phyloP scores from a whole-genome alignment of 2,113 vertebrate genomes.

The Chaetodon trifascialis region DNA sequence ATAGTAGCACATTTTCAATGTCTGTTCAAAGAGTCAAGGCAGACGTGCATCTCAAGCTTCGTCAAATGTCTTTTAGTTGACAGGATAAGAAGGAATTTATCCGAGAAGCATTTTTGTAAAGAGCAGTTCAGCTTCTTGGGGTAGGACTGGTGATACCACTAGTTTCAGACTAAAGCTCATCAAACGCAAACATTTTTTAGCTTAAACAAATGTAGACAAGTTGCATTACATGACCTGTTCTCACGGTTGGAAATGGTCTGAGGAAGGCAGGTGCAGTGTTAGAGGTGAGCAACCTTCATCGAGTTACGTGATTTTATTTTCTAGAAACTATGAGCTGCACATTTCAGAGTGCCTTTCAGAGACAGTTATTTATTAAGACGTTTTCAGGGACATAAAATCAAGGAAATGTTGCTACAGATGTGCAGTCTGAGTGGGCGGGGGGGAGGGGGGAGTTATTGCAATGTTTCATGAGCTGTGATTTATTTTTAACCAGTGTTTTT shows the following conservation, averaged over 20 bases:
- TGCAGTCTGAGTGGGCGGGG: constrained; percentile 46
- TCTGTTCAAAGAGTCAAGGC: constrained; percentile 34
- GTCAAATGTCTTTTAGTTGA: constrained; percentile 13
- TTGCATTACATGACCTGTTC: constrained; percentile 27
- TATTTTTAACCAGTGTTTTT: constrained; percentile 65
- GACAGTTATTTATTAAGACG: constrained; percentile 79
- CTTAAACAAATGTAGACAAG: constrained; percentile 8
- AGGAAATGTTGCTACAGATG: constrained; percentile 68
- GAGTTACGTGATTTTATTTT: constrained; percentile 49
- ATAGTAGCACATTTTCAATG: constrained; percentile 70
- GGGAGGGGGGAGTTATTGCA: constrained; percentile 21
- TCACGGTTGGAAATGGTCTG: not conserved
- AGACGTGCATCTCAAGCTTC: constrained; percentile 19
- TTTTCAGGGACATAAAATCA: constrained; percentile 80
- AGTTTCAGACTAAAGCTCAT: constrained; percentile 22
- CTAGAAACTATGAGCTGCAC: constrained; percentile 74
- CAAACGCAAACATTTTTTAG: constrained; percentile 16
- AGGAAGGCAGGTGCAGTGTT: constrained; percentile 16
- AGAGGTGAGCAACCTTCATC: constrained; percentile 35
- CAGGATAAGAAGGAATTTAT: constrained; percentile 16
- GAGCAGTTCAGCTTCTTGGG: not conserved
- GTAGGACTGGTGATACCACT: constrained; percentile 1
- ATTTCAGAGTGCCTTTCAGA: constrained; percentile 82
- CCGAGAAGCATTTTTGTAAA: constrained; percentile 23
- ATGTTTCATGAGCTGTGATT: constrained; percentile 68